Percentiles rank a stretch among this genome's conserved stretches.
phyloP scores from a whole-genome alignment of 2,797 vertebrate genomes.

The Scolopax rusticola region DNA sequence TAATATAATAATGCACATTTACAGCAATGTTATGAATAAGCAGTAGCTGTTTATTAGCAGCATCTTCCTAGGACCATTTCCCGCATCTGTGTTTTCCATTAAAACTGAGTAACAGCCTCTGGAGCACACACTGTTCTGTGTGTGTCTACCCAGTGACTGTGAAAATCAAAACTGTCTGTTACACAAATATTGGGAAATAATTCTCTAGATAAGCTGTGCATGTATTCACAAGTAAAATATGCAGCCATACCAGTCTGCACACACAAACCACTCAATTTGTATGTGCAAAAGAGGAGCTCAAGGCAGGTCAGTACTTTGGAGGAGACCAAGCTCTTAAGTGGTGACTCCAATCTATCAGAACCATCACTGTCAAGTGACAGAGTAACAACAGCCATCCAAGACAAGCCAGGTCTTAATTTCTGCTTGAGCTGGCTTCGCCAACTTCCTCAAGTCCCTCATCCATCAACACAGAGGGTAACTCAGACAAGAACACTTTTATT shows the following conservation, averaged over 20 bases:
- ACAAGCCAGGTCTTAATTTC: background rate
- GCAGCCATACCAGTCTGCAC: background rate
- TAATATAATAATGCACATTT: background rate
- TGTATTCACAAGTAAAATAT: slow-evolving; percentile 16
- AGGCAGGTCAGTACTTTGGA: background rate
- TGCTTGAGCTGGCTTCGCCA: background rate
- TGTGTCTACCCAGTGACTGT: background rate
- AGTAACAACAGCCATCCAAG: background rate
- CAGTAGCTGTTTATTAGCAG: background rate
- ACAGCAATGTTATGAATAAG: background rate
- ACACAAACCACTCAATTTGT: background rate
- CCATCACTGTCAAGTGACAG: background rate
- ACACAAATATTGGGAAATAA: slow-evolving; percentile 15
- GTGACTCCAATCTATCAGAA: background rate
- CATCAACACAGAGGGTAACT: background rate
- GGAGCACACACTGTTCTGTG: background rate
- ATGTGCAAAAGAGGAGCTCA: background rate
- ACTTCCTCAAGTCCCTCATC: background rate
- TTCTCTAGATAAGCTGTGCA: background rate
- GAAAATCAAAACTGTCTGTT: slow-evolving; percentile 16
- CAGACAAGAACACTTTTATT: background rate
- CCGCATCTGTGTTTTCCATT: slow-evolving; percentile 11
- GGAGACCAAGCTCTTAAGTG: background rate
- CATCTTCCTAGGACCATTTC: background rate
- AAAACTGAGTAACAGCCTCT: background rate